Evolutionary conservation across 2,888 invertebrate genomes (phyloP), one percentile per base, ranked within the genome.

Genomic region (Strigamia crassipes): DNA sequence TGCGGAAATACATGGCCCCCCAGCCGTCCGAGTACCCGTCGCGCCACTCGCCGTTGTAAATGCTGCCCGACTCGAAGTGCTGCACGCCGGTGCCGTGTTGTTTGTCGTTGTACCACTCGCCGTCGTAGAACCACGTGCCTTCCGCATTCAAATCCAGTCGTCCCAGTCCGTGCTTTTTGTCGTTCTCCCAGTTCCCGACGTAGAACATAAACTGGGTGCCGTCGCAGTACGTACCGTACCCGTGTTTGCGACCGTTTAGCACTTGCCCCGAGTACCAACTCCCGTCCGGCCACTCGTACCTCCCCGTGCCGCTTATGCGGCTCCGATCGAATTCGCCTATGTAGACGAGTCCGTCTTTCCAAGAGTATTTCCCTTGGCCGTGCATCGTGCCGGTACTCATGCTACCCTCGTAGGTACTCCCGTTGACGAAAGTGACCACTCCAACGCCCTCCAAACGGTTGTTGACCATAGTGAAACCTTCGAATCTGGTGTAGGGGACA

Each of bases 181-280:
- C 78, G n/a, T 78, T 18, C 1, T 18, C 15, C 78, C 78, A 78
- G 15, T 78, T 31, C 0, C 78, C 78, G 3, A 78, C 41, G 31
- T 78, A 78, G 27, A 34, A 38, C 38, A 78, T 9, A 13, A 78
- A 78, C 9, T 18, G 13, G 8, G 18, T 34, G 34, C 38, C 41
- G 10, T 78, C 38, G n/a, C 34, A 78, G 18, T 78, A 78, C 12
- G 34, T n/a, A 4, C 78, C 78, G 15, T 27, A n/a, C 1, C 78
- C 78, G 13, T 78, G n/a, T 78, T 34, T 34, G 5, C 34, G 27
- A 3, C 78, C 78, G 15, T 78, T 78, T n/a, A 1, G 15, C 78
- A 78, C 78, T n/a, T 78, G n/a, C 4, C 78, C 78, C 8, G 27
- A 18, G 13, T 78, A 78, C 78, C 78, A 78, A 78, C 27, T 78